Percentiles rank a stretch among this genome's conserved stretches.
Conservation (phyloP, 1,140 invertebrate genomes). For the Calephelis virginiensis region DNA sequence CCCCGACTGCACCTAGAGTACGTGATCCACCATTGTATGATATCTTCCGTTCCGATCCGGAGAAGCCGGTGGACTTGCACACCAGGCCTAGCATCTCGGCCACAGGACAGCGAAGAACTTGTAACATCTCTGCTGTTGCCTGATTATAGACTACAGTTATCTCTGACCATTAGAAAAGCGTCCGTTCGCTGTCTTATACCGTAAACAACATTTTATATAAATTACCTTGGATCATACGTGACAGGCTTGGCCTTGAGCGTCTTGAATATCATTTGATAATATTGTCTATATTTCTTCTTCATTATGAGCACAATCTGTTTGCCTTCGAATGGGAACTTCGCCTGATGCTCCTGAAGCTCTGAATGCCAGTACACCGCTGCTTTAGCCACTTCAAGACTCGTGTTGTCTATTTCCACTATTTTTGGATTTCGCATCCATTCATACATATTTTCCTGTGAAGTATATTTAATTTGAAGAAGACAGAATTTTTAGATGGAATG, state of each 20-base stretch:
- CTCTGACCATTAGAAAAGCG: no score
- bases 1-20: no score
- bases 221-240: constrained; percentile 68
- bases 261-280: constrained; percentile 73
- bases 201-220: background rate
- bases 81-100: no score
- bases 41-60: no score
- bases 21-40: no score
- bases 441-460: constrained; percentile 62
- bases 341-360: constrained; percentile 45
- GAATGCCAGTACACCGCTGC: constrained; percentile 65
- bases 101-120: no score
- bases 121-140: no score
- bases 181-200: no score
- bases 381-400: constrained; percentile 64
- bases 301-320: constrained; percentile 71
- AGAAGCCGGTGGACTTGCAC: no score
- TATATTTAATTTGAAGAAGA: no score
- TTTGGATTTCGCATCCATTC: constrained; percentile 72
- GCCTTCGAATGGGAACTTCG: constrained; percentile 65
- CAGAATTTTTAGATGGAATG: no score
- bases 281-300: constrained; percentile 72
- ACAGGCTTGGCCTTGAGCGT: constrained; percentile 66
- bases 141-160: no score
- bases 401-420: constrained; percentile 66